phyloP scores from a whole-genome alignment of 2,888 invertebrate genomes.

The Epinotia nisella region DNA sequence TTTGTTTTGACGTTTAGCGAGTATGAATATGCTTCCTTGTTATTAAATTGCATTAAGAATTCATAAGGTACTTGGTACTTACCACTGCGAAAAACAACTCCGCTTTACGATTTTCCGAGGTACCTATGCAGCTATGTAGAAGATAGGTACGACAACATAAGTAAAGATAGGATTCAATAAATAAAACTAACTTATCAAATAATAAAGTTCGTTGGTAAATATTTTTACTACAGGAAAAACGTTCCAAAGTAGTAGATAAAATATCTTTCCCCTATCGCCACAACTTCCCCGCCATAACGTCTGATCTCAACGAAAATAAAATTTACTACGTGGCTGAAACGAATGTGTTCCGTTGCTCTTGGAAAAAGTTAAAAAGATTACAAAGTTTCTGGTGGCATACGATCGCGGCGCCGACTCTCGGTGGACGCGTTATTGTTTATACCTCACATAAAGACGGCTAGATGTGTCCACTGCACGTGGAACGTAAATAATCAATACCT shows the following conservation, averaged over 20 bases:
- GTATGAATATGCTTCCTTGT: background rate
- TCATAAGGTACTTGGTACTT: too few species aligned
- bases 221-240: constrained; percentile 31
- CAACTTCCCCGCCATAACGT: constrained; percentile 41
- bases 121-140: too few species aligned
- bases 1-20: background rate
- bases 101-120: background rate
- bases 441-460: constrained; percentile 5
- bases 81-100: background rate
- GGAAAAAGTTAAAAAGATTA: constrained; percentile 71
- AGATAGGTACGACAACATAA: background rate
- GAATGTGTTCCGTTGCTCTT: constrained; percentile 56
- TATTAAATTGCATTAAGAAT: too few species aligned
- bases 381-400: constrained; percentile 61
- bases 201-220: constrained; percentile 20
- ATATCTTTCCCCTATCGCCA: constrained; percentile 30
- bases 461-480: constrained; percentile 5
- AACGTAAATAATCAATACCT: background rate
- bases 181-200: constrained; percentile 21
- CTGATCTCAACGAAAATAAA: constrained; percentile 45
- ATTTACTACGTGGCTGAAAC: constrained; percentile 53
- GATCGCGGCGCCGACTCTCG: constrained; percentile 52
- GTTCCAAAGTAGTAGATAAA: constrained; percentile 29
- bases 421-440: constrained; percentile 48
- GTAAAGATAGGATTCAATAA: constrained; percentile 3